Evolutionary conservation across 2,888 invertebrate genomes (phyloP).

Genomic region (Eulithis prunata): DNA sequence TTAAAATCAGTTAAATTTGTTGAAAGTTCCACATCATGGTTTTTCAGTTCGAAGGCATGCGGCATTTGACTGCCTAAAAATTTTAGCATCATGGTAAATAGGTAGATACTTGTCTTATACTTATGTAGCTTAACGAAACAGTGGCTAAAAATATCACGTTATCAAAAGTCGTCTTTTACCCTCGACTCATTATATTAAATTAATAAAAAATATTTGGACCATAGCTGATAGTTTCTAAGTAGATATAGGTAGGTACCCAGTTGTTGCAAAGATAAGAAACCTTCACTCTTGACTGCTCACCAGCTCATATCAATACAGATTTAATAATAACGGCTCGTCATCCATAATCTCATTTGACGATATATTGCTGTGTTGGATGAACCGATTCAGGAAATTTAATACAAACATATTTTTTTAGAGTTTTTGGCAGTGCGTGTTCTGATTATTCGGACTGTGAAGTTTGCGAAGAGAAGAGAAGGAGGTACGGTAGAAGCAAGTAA

Average conservation of each 20-base stretch:
- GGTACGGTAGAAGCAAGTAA: slow-evolving; percentile 48
- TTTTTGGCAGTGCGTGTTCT: slow-evolving; percentile 69
- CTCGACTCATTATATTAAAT: neutral
- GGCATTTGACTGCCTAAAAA: too few relatives aligned
- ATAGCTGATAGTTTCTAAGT: neutral
- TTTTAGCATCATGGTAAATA: too few relatives aligned
- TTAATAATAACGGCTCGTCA: slow-evolving; percentile 6
- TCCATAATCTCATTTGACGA: slow-evolving; percentile 15
- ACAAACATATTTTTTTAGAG: slow-evolving; percentile 51
- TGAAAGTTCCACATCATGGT: too few relatives aligned
- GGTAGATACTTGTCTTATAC: too few relatives aligned
- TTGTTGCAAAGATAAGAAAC: slow-evolving; percentile 7
- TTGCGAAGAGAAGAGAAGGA: slow-evolving; percentile 57
- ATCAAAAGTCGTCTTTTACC: neutral
- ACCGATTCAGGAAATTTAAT: neutral
- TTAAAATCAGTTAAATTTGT: too few relatives aligned
- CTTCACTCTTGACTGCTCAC: slow-evolving; percentile 13
- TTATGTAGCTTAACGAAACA: too few relatives aligned
- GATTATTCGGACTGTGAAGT: slow-evolving; percentile 78
- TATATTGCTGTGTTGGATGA: slow-evolving; percentile 1
- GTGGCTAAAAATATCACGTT: too few relatives aligned
- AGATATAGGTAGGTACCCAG: neutral
- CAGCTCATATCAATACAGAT: neutral
- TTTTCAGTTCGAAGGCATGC: too few relatives aligned
- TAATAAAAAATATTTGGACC: neutral